These are phyloP conservation scores for Colossoma macropomum DNA, from an alignment of 2,113 vertebrate species.

Conservation along the genomic window DNA sequence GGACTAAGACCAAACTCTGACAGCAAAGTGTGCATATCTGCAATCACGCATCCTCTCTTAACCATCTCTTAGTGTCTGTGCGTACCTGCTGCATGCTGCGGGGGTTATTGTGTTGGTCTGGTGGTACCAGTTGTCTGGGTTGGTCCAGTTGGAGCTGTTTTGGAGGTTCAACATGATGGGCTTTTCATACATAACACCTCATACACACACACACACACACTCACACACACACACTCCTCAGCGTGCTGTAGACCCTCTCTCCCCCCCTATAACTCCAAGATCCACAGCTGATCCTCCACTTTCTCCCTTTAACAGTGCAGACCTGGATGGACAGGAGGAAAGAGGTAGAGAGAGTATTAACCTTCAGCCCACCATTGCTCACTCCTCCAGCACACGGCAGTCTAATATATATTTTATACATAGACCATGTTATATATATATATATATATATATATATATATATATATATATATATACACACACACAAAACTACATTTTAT, in stretches of 20 bases:
- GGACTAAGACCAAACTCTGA: not conserved
- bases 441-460: too few relatives aligned
- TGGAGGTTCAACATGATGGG: conserved; percentile 76
- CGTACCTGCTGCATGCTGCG: conserved; percentile 61
- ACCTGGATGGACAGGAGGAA: too few relatives aligned
- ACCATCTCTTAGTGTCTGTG: too few relatives aligned
- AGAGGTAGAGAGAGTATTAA: too few relatives aligned
- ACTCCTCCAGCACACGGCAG: too few relatives aligned
- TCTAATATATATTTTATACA: too few relatives aligned
- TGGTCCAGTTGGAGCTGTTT: conserved; percentile 66
- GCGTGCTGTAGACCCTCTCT: not conserved
- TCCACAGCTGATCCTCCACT: not conserved
- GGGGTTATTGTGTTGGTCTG: conserved; percentile 63
- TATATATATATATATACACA: too few relatives aligned
- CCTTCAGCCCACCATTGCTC: too few relatives aligned
- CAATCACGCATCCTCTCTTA: too few relatives aligned
- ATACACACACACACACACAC: conserved; percentile 26
- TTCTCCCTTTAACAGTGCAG: not conserved
- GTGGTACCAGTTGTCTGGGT: conserved; percentile 72
- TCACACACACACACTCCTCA: not conserved
- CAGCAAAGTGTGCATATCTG: too few relatives aligned
- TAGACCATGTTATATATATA: too few relatives aligned
- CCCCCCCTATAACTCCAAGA: not conserved
- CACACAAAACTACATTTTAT: too few relatives aligned
- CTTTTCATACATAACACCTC: conserved; percentile 68